Evolutionary conservation across 2,113 vertebrate species (phyloP).

Genomic region (Pycnonotus jocosus): DNA sequence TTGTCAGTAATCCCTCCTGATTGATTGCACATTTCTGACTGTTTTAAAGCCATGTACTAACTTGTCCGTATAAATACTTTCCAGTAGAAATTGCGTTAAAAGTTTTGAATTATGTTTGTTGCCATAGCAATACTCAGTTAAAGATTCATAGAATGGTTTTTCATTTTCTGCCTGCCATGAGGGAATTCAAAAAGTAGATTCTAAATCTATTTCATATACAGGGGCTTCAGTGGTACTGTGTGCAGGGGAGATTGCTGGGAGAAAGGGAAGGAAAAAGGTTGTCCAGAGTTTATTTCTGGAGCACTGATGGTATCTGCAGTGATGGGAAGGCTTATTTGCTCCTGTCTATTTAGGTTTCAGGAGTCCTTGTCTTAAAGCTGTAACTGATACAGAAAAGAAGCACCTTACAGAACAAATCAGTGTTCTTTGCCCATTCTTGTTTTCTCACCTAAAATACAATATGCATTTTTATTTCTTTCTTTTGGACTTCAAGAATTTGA

Average conservation of each 20-base stretch:
- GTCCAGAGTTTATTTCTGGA: not conserved
- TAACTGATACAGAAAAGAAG: not conserved
- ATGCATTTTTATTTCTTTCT: not conserved
- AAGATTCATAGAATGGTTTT: constrained; percentile 8
- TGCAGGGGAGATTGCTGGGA: not conserved
- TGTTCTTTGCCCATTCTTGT: not conserved
- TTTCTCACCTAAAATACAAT: not conserved
- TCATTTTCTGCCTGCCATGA: not conserved
- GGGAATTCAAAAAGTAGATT: not conserved
- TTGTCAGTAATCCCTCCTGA: not conserved
- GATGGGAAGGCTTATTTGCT: not conserved
- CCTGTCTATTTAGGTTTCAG: not conserved
- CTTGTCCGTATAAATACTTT: constrained; percentile 10
- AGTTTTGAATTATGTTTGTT: constrained; percentile 50
- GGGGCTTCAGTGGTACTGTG: not conserved
- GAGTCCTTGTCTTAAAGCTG: not conserved
- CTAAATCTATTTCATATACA: not conserved
- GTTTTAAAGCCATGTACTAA: not conserved
- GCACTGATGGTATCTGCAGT: not conserved
- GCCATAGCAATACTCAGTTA: constrained; percentile 48
- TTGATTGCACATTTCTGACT: not conserved
- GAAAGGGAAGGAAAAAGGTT: not conserved
- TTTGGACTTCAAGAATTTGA: not conserved
- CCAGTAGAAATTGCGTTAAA: constrained; percentile 28
- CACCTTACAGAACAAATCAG: not conserved